A percentile compares a stretch with the other conserved stretches of the same genome.
phyloP scores from a whole-genome alignment of 92 coral and sea anemone genomes.

The Parazoanthus atlanticus region DNA sequence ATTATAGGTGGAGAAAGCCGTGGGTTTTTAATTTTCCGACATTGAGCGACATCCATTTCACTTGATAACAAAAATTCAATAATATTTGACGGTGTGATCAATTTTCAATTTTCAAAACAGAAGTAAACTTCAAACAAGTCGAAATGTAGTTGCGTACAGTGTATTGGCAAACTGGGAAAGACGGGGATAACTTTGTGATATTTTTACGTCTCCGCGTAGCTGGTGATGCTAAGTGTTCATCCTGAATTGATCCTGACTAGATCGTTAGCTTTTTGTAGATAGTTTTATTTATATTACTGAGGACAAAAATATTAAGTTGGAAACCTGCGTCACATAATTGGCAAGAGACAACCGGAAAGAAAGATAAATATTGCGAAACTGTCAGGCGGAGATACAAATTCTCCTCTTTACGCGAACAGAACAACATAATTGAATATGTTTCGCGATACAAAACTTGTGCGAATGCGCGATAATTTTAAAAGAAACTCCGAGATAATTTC shows the following conservation, averaged over 20 bases:
- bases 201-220: not conserved
- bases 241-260: not conserved
- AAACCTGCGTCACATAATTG: not conserved
- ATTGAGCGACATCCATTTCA: not conserved
- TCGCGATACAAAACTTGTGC: not conserved
- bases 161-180: too few relatives aligned
- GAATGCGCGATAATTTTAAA: not conserved
- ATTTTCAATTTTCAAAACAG: too few relatives aligned
- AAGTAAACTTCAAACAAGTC: too few relatives aligned
- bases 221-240: not conserved
- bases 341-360: not conserved
- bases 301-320: not conserved
- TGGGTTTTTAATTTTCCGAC: not conserved
- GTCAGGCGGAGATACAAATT: not conserved
- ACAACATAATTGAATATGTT: not conserved
- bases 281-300: not conserved
- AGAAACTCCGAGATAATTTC: too few relatives aligned
- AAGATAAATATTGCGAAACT: not conserved
- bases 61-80: not conserved
- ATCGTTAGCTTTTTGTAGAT: too few relatives aligned
- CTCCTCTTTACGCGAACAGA: not conserved
- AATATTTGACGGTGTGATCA: too few relatives aligned
- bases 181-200: too few relatives aligned
- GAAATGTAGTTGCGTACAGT: too few relatives aligned
- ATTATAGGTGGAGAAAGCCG: not conserved